Evolutionary conservation across 2,797 vertebrate species (phyloP), one percentile per base, ranked within the genome.

Genomic region (Anguilla megastoma): DNA sequence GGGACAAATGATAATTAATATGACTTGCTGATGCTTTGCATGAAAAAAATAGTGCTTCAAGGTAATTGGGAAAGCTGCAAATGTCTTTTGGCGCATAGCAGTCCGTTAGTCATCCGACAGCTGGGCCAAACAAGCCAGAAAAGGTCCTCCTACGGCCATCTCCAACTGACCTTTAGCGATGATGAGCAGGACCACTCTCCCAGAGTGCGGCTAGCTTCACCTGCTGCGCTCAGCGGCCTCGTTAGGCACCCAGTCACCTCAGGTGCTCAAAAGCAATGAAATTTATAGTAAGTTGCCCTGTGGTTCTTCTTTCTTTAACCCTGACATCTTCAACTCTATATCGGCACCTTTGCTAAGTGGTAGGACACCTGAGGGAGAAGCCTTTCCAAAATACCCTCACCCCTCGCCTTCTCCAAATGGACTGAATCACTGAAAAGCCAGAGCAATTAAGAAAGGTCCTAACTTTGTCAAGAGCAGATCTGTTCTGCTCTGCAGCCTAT

Each of bases 21-120:
- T 69, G 36, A 84, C 76, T 41, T 60, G 56, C 88, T 66, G 85
- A 86, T 41, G n/a, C 63, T 18, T 71, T n/a, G 45, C 45, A 21
- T 10, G 30, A 45, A 84, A 24, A 41, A 87, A 66, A 41, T 52
- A 16, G 27, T 87, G 80, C 83, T 84, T 66, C 48, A 18, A 74
- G 85, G 41, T 33, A 52, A 84, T 12, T 69, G 36, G 48, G 63
- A 56, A 18, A 74, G 60, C 79, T 63, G 60, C 58, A 88, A 71
- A 88, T 88, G 30, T 87, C 71, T 80, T n/a, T 87, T 18, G n/a
- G 18, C 79, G 48, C 79, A 50, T 56, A 84, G 63, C 84, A 85
- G 41, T 87, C 76, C 24, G n/a, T 88, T 89, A 76, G 86, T 88
- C 89, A 90, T 89, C 41, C 86, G 87, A 89, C 87, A 91, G 89